Percentiles rank a stretch among this genome's conserved stretches.
phyloP scores from a whole-genome alignment of 1,140 invertebrate genomes.

The Solenopsis invicta region DNA sequence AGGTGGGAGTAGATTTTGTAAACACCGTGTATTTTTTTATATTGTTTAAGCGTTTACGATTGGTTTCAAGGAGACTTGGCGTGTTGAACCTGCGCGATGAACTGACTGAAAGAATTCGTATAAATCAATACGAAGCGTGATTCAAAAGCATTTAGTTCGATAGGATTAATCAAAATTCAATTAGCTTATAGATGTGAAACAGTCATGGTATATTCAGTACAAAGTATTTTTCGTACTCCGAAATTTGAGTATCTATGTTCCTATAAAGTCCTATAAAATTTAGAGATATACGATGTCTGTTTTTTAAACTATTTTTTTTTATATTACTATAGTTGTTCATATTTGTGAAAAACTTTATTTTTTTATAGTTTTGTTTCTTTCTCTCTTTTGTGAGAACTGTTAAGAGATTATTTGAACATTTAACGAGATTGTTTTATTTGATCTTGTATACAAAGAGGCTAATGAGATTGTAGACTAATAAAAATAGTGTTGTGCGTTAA shows the following conservation, averaged over 20 bases:
- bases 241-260: not conserved
- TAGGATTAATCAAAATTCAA: not conserved
- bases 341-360: conserved; percentile 13
- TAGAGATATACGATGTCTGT: not conserved
- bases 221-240: not conserved
- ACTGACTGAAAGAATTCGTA: not conserved
- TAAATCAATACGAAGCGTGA: not conserved
- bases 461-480: conserved; percentile 39
- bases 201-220: not conserved
- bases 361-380: conserved; percentile 8
- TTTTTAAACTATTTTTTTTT: conserved; percentile 37
- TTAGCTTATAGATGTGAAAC: not conserved
- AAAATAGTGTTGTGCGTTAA: conserved; percentile 31
- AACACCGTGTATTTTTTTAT: not conserved
- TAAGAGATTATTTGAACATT: conserved; percentile 6
- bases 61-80: not conserved
- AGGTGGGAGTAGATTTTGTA: too few relatives aligned
- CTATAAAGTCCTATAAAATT: conserved; percentile 19
- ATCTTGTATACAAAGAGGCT: conserved; percentile 35
- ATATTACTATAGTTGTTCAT: conserved; percentile 20
- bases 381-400: not conserved
- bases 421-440: not conserved
- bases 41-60: not conserved
- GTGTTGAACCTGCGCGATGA: not conserved
- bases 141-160: not conserved